Evolutionary conservation across 1,140 invertebrate species (phyloP).

Genomic region (Bombus waltoni): DNA sequence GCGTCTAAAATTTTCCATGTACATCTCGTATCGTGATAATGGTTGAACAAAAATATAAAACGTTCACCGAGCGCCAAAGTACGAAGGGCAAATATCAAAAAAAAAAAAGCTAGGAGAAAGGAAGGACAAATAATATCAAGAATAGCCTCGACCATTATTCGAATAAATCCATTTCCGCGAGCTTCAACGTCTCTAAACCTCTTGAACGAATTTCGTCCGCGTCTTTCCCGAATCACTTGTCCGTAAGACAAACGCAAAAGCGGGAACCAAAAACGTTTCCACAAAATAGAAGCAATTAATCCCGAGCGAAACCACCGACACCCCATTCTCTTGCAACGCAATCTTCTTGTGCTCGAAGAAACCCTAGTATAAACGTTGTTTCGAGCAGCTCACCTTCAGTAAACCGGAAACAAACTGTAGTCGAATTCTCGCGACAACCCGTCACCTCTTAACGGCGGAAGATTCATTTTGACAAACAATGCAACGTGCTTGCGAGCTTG

Average conservation of each 20-base stretch:
- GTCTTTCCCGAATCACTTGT: no score
- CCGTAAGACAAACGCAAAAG: neutral
- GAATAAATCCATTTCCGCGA: neutral
- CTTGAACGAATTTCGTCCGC: neutral
- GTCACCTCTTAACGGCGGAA: neutral
- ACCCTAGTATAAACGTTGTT: neutral
- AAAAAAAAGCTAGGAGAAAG: neutral
- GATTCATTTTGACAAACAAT: conserved; percentile 2
- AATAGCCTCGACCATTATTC: no score
- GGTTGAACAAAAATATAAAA: neutral
- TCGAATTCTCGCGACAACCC: neutral
- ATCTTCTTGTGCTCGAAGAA: neutral
- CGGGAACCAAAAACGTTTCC: neutral
- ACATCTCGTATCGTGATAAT: neutral
- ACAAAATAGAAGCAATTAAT: conserved; percentile 1
- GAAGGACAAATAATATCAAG: no score
- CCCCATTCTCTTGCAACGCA: neutral
- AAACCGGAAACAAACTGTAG: neutral
- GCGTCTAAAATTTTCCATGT: no score
- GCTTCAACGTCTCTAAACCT: neutral
- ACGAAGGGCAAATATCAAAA: neutral
- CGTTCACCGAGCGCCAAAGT: neutral
- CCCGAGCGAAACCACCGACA: neutral
- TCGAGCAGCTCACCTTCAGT: neutral
- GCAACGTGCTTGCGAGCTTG: no score